Base-by-base conservation (phyloP, 2,113 vertebrate species). In the Crotalus viridis region DNA sequence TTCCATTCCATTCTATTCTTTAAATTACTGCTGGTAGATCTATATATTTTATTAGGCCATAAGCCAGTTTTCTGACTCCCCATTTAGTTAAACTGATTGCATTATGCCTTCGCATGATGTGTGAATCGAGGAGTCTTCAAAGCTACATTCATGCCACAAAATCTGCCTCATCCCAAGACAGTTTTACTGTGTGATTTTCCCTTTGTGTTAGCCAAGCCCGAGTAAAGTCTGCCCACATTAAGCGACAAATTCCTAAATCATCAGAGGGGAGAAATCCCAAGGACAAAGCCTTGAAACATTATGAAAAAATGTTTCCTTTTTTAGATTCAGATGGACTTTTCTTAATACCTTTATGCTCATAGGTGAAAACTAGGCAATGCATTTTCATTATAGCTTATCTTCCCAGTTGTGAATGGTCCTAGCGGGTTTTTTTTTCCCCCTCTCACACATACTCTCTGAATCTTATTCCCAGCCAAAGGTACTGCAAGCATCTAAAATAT, bases 281-380 rank as follows among this genome's bases (percentile, higher is more conserved):
- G 93, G 59, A 86, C 43, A 93, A 61, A 93, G 2, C 24, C 89
- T 87, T 13, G 85, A 55, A 91, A 64, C 85, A 88, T 89, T 89
- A 22, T 61, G n/a, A 10, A 52, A 19, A 33, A 88, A 92, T 88
- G 91, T 94, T 91, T 56, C 90, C 92, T n/a, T 94, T 91, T 91
- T 93, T 57, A 54, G 81, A 91, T 48, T 94, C 61, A 90, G 90
- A 81, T 46, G 1, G 52, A 92, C 91, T 94, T 56, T 46, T 33
- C 56, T 88, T 93, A 95, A 93, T 95, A 92, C 90, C 26, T 91
- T 94, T 85, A 56, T 95, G 88, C 81, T 87, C 87, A 48, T 94
- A 93, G 89, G 91, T 39, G 24, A 48, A 85, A 55, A 87, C 28
- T 85, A 90, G 64, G 88, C 90, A 39, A 57, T 94, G 55, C 85